phyloP scores from a whole-genome alignment of 2,888 invertebrate genomes.

The Eilema griseolum region DNA sequence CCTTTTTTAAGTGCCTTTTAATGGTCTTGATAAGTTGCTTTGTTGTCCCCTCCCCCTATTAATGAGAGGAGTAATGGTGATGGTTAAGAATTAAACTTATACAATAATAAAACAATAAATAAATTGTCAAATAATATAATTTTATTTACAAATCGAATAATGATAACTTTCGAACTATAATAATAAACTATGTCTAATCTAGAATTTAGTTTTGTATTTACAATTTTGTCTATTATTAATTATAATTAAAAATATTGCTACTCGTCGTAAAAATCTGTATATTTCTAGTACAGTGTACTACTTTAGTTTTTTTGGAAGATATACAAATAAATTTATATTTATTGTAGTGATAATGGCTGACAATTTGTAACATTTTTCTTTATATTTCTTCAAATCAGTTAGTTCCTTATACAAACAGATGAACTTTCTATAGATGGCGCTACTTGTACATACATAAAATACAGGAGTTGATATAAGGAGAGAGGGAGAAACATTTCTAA shows the following conservation, averaged over 20 bases:
- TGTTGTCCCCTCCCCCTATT: too few relatives aligned
- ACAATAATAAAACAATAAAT: conserved; percentile 56
- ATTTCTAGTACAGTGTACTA: conserved; percentile 31
- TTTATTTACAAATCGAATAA: conserved; percentile 84
- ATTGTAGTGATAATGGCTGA: neutral
- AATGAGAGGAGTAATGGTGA: too few relatives aligned
- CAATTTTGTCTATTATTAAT: conserved; percentile 59
- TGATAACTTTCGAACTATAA: conserved; percentile 71
- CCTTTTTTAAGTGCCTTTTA: too few relatives aligned
- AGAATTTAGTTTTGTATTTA: conserved; percentile 62
- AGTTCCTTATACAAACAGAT: neutral
- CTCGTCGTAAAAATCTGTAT: conserved; percentile 44
- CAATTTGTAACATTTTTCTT: neutral
- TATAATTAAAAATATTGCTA: conserved; percentile 57
- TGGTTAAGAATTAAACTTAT: neutral
- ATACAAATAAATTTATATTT: neutral
- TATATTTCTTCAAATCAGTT: neutral
- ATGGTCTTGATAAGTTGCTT: too few relatives aligned
- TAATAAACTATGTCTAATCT: conserved; percentile 51
- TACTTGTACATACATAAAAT: neutral
- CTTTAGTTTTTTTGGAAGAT: conserved; percentile 10
- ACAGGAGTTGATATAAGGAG: neutral
- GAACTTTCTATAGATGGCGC: neutral
- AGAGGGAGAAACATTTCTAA: too few relatives aligned
- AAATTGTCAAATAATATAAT: conserved; percentile 83